Evolutionary conservation across 2,113 vertebrate genomes (phyloP).

Genomic region (Hepsetus odoe): DNA sequence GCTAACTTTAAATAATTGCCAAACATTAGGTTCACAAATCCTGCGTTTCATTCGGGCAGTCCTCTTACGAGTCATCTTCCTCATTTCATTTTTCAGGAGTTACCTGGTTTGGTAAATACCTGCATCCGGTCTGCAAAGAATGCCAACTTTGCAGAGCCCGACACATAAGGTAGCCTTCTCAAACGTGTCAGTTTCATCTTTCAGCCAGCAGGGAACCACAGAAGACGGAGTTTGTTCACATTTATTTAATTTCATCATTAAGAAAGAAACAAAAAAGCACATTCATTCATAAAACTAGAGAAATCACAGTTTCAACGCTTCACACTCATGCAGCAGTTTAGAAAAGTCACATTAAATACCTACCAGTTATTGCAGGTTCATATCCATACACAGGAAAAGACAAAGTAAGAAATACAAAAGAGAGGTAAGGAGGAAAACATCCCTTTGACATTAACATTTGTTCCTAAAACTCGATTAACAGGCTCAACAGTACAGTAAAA

Average conservation of each 20-base stretch:
- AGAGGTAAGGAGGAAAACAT: conserved; percentile 14
- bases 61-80: too few species aligned
- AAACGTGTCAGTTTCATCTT: neutral
- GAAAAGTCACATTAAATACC: conserved; percentile 40
- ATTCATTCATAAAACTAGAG: conserved; percentile 66
- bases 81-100: too few species aligned
- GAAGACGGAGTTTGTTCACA: conserved; percentile 41
- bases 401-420: conserved; percentile 22
- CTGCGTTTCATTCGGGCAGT: too few species aligned
- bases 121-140: too few species aligned
- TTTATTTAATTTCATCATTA: conserved; percentile 70
- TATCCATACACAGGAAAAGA: conserved; percentile 31
- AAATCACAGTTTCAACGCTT: conserved; percentile 24
- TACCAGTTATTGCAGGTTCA: conserved; percentile 24
- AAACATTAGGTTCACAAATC: too few species aligned
- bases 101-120: too few species aligned
- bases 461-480: neutral
- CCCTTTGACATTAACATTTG: conserved; percentile 45
- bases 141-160: too few species aligned
- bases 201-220: neutral
- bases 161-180: too few species aligned
- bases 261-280: conserved; percentile 61
- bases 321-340: conserved; percentile 61
- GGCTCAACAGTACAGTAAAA: conserved; percentile 52
- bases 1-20: too few species aligned